Percentiles rank a stretch among this genome's conserved stretches.
Conservation (phyloP, 2,797 vertebrate genomes). For the Hyperoplus immaculatus region DNA sequence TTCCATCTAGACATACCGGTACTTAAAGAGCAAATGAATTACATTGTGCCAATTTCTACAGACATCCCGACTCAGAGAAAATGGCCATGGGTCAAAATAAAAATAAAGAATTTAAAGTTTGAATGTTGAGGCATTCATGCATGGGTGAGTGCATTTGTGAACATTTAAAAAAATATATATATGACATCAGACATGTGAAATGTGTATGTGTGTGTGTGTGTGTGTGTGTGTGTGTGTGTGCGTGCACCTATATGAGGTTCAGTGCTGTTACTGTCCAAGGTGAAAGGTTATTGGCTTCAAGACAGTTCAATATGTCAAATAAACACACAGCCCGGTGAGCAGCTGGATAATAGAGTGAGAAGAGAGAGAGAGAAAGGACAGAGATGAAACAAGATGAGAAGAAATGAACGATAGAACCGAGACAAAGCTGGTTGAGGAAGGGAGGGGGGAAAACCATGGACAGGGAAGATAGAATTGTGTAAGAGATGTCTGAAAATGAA, state of each 20-base stretch:
- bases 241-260: constrained; percentile 38
- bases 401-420: constrained; percentile 26
- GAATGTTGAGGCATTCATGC: background rate
- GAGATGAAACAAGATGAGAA: constrained; percentile 43
- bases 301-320: constrained; percentile 79
- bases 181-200: constrained; percentile 20
- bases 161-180: constrained; percentile 17
- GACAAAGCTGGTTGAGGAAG: background rate
- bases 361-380: constrained; percentile 31
- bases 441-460: too few relatives aligned
- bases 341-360: constrained; percentile 59
- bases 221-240: constrained; percentile 1
- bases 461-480: background rate
- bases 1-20: too few relatives aligned
- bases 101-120: too few relatives aligned
- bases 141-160: constrained; percentile 3
- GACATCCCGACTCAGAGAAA: too few relatives aligned
- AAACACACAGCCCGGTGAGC: constrained; percentile 71
- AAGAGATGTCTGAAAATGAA: background rate
- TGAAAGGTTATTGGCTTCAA: constrained; percentile 77
- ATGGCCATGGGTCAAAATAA: too few relatives aligned
- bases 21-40: too few relatives aligned
- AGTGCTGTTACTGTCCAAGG: constrained; percentile 49
- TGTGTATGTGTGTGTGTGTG: constrained; percentile 15
- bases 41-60: background rate